Conservation (phyloP, 2,888 invertebrate species). For the Baronia brevicornis region DNA sequence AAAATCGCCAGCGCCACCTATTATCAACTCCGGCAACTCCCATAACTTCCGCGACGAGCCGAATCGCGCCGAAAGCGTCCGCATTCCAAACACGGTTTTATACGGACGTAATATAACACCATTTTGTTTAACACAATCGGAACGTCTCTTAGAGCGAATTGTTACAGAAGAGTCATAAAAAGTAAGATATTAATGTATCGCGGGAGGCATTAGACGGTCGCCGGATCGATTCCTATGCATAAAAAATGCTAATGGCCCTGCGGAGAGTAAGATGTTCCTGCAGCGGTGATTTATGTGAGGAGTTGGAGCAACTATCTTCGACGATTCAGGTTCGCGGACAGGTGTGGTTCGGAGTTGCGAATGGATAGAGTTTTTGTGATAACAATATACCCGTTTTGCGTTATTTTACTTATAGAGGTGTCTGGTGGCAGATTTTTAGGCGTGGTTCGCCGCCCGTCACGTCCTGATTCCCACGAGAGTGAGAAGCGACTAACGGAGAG, state of each 20-base stretch:
- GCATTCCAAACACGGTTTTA: conserved; percentile 11
- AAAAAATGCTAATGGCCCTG: conserved; percentile 73
- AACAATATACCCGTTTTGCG: no score
- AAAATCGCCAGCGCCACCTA: conserved; percentile 72
- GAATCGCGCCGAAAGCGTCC: conserved; percentile 7
- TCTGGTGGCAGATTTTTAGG: no score
- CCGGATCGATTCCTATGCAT: conserved; percentile 74
- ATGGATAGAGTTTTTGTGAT: no score
- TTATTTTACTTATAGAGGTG: no score
- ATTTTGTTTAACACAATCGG: conserved; percentile 9
- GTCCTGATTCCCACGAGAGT: no score
- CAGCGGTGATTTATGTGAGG: conserved; percentile 64
- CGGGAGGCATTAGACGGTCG: conserved; percentile 72
- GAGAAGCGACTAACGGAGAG: no score
- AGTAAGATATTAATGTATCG: conserved; percentile 77
- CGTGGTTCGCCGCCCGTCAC: no score
- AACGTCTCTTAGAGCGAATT: conserved; percentile 45
- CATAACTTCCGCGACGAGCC: conserved; percentile 32
- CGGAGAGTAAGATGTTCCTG: conserved; percentile 53
- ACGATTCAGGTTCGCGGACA: conserved; percentile 38
- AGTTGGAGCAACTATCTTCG: conserved; percentile 52
- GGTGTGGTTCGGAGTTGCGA: conserved; percentile 28
- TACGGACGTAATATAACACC: background rate
- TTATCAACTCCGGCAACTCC: conserved; percentile 62
- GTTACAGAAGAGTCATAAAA: conserved; percentile 74